phyloP scores from a whole-genome alignment of 2,113 vertebrate genomes.

The Elephantulus edwardii region DNA sequence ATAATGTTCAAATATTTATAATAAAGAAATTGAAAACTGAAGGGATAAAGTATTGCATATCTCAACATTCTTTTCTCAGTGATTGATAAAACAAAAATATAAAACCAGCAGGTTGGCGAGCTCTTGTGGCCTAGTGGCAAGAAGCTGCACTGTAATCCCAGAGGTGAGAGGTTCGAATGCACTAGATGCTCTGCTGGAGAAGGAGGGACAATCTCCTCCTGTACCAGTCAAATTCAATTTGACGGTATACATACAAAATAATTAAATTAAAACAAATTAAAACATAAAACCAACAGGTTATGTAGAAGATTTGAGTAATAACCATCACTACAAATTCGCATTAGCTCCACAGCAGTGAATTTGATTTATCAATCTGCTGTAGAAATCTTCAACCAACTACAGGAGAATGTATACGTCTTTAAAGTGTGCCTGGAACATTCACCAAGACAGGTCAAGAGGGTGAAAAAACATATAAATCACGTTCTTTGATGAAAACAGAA shows the following conservation, averaged over 20 bases:
- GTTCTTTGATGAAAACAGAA: not conserved
- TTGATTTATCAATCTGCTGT: not conserved
- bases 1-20: not conserved
- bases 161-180: too few relatives aligned
- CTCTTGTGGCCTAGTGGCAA: too few relatives aligned
- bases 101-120: not conserved
- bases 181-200: too few relatives aligned
- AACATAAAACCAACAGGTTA: not conserved
- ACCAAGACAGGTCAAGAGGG: not conserved
- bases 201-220: too few relatives aligned
- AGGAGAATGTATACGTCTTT: not conserved
- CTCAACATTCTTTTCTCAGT: not conserved
- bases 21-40: not conserved
- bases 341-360: too few relatives aligned
- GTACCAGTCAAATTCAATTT: too few relatives aligned
- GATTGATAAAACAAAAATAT: not conserved
- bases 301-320: too few relatives aligned
- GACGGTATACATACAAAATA: too few relatives aligned
- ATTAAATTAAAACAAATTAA: too few relatives aligned
- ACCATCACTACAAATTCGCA: too few relatives aligned
- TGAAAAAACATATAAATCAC: not conserved
- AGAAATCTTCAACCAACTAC: not conserved
- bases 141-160: too few relatives aligned
- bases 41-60: not conserved
- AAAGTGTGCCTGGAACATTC: not conserved